These are phyloP conservation scores for Biston stratarius DNA, from an alignment of 2,888 invertebrate genomes.

Conservation along the genomic window DNA sequence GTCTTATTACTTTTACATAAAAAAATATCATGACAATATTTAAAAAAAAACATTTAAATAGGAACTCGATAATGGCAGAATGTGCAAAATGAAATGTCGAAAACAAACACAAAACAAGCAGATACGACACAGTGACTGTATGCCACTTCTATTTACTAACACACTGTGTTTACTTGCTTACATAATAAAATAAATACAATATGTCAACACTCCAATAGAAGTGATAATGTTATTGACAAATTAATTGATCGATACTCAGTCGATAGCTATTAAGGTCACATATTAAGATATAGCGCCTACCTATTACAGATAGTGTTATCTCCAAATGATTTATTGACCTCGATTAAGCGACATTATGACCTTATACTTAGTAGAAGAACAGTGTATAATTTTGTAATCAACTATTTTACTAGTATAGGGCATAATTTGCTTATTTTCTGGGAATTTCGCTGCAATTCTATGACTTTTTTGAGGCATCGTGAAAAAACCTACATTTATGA, in stretches of 20 bases:
- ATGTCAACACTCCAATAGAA: conserved; percentile 6
- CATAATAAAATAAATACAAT: conserved; percentile 6
- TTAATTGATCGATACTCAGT: conserved; percentile 22
- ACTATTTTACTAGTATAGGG: neutral
- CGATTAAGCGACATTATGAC: neutral
- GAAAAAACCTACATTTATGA: no score
- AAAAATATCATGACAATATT: no score
- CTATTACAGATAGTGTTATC: conserved; percentile 21
- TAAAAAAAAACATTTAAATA: no score
- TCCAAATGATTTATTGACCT: conserved; percentile 20
- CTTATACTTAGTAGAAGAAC: neutral
- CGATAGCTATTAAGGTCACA: conserved; percentile 26
- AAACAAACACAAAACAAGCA: no score
- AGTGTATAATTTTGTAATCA: neutral
- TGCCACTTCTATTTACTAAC: no score
- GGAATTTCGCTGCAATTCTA: no score
- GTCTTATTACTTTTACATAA: no score
- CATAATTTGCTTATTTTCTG: no score
- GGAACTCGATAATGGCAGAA: no score
- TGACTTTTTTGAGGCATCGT: no score
- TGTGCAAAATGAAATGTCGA: no score
- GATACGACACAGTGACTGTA: no score
- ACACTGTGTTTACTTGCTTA: neutral
- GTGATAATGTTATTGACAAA: conserved; percentile 28
- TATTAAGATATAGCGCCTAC: conserved; percentile 25